Evolutionary conservation across 2,888 invertebrate genomes (phyloP).

Genomic region (Perithous albicinctus): DNA sequence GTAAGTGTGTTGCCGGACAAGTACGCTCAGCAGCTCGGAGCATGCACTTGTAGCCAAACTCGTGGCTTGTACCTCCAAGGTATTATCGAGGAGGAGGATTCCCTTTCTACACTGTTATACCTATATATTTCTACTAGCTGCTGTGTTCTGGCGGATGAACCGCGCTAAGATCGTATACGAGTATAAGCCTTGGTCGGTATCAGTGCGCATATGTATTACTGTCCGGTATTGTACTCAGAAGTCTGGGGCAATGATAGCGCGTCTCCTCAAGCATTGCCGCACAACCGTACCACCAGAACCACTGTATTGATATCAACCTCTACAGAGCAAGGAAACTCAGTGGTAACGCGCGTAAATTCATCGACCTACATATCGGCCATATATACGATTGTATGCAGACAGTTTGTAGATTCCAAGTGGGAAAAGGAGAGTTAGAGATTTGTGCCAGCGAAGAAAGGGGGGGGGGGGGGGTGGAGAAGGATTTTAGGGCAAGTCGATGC

Average conservation of each 20-base stretch:
- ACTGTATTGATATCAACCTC: background rate
- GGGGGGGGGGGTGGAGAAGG: slow-evolving; percentile 12
- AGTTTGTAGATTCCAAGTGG: too few species aligned
- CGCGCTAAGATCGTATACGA: background rate
- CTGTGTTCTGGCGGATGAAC: background rate
- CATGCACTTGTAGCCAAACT: slow-evolving; percentile 29
- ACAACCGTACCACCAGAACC: background rate
- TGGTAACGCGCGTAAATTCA: slow-evolving; percentile 44
- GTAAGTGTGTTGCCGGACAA: slow-evolving; percentile 45
- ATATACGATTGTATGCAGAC: too few species aligned
- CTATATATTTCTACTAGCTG: slow-evolving; percentile 1
- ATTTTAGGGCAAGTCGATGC: slow-evolving; percentile 5
- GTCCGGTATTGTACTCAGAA: slow-evolving; percentile 20
- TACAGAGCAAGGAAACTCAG: slow-evolving; percentile 13
- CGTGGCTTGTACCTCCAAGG: slow-evolving; percentile 24
- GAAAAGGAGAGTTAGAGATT: background rate
- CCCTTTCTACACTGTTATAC: background rate
- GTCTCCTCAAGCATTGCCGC: slow-evolving; percentile 27
- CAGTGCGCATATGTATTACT: background rate
- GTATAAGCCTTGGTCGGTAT: slow-evolving; percentile 3
- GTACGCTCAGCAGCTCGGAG: slow-evolving; percentile 27
- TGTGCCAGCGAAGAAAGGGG: too few species aligned
- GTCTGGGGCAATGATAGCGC: slow-evolving; percentile 40
- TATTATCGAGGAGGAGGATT: slow-evolving; percentile 16
- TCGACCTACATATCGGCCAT: slow-evolving; percentile 42